These are phyloP conservation scores for Myotis daubentonii DNA, from an alignment of 2,797 vertebrate genomes.

Conservation along the genomic window DNA sequence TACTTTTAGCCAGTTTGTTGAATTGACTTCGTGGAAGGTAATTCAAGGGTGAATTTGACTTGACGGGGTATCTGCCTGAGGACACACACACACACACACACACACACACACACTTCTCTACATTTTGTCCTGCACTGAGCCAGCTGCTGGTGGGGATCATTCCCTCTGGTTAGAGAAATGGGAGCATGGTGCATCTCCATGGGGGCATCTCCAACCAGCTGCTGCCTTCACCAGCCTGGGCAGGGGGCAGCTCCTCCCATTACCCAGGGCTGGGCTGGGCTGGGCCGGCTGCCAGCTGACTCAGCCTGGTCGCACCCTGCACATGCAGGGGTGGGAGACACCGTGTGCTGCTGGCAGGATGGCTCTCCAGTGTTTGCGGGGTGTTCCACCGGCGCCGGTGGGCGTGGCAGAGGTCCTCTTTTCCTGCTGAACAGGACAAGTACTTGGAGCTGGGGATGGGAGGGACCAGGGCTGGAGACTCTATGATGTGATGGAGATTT, in stretches of 20 bases:
- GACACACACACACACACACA: neutral
- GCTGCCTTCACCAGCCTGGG: conserved; percentile 24
- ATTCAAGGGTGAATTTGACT: neutral
- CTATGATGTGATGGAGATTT: neutral
- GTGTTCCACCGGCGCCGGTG: neutral
- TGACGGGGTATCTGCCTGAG: neutral
- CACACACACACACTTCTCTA: neutral
- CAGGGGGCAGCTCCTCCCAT: conserved; percentile 28
- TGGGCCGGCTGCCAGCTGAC: conserved; percentile 65
- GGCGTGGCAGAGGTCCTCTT: neutral
- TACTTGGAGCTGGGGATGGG: neutral
- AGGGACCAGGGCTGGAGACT: neutral
- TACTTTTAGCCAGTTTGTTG: neutral
- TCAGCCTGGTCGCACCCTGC: conserved; percentile 52
- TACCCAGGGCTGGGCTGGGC: conserved; percentile 35
- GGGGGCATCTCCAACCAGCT: too few species aligned
- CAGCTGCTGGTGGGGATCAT: neutral
- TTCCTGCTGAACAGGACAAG: neutral
- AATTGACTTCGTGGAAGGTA: neutral
- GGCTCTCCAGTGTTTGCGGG: neutral
- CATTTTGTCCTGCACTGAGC: neutral
- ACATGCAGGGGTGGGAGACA: conserved; percentile 10
- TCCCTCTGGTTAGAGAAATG: neutral
- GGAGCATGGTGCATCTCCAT: neutral
- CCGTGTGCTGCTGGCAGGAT: neutral